A percentile compares a stretch with the other conserved stretches of the same genome.
phyloP scores from a whole-genome alignment of 2,113 vertebrate species.

The Bos indicus region DNA sequence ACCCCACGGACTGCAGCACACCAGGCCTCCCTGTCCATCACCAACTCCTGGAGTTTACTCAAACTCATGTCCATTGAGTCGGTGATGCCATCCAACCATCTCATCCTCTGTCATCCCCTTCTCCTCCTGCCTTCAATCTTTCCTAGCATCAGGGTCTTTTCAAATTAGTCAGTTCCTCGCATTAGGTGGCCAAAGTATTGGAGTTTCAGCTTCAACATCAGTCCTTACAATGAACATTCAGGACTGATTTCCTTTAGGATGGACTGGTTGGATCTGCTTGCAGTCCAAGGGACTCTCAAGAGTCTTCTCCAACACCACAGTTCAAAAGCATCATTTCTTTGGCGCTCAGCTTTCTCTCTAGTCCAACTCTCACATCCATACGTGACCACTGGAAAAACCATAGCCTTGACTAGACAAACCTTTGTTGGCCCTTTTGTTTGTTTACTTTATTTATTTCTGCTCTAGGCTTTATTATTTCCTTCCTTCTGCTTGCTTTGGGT shows the following conservation, averaged over 20 bases:
- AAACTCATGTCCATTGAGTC: background rate
- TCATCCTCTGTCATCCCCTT: background rate
- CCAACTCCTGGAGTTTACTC: background rate
- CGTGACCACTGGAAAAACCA: background rate
- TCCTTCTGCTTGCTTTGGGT: background rate
- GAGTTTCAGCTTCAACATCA: background rate
- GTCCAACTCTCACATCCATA: background rate
- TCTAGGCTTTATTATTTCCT: background rate
- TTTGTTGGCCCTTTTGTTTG: background rate
- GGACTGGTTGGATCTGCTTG: background rate
- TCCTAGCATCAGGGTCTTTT: background rate
- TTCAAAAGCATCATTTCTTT: background rate
- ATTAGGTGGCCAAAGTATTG: background rate
- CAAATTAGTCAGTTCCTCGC: background rate
- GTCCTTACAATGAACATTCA: background rate
- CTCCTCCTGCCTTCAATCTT: background rate
- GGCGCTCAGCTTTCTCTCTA: background rate
- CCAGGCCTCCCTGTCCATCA: background rate
- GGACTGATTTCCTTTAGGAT: background rate
- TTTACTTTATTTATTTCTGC: background rate
- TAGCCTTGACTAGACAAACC: background rate
- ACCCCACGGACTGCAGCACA: background rate
- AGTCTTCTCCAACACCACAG: background rate
- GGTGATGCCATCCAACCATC: background rate
- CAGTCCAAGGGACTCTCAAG: background rate